Conservation (phyloP, 2,888 invertebrate species). For the Pteria penguin region DNA sequence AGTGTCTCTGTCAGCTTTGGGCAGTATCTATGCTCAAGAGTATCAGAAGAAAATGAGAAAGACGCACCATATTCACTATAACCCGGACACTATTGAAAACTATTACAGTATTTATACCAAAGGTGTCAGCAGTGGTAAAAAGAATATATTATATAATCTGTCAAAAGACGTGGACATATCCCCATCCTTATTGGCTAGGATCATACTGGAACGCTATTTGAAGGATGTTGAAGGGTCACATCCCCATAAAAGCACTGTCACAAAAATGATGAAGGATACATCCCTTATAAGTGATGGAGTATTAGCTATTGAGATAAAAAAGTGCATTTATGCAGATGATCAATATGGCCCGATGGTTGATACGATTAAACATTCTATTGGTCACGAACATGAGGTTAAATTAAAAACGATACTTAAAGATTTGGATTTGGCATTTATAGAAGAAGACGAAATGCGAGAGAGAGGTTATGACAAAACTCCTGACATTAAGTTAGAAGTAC, state of each 20-base stretch:
- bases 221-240: slow-evolving; percentile 66
- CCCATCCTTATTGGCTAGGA: slow-evolving; percentile 84
- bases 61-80: slow-evolving; percentile 62
- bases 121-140: slow-evolving; percentile 32
- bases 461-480: slow-evolving; percentile 97
- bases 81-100: slow-evolving; percentile 48
- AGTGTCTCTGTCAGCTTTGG: slow-evolving; percentile 58
- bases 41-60: slow-evolving; percentile 69
- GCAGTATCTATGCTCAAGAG: slow-evolving; percentile 68
- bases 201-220: slow-evolving; percentile 83
- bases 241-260: slow-evolving; percentile 80
- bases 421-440: slow-evolving; percentile 82
- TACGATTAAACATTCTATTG: slow-evolving; percentile 88
- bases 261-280: slow-evolving; percentile 85
- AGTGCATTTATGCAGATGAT: slow-evolving; percentile 90
- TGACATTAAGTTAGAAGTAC: slow-evolving; percentile 93
- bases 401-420: slow-evolving; percentile 84
- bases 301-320: slow-evolving; percentile 85
- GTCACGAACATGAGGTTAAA: slow-evolving; percentile 91
- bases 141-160: slow-evolving; percentile 37
- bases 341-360: slow-evolving; percentile 91
- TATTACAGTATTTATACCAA: slow-evolving; percentile 54
- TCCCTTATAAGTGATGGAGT: slow-evolving; percentile 86
- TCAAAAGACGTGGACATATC: slow-evolving; percentile 81
- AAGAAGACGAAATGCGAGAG: slow-evolving; percentile 89